Base-by-base conservation (phyloP, 2,888 invertebrate genomes). In the Chrysodeixis includens region DNA sequence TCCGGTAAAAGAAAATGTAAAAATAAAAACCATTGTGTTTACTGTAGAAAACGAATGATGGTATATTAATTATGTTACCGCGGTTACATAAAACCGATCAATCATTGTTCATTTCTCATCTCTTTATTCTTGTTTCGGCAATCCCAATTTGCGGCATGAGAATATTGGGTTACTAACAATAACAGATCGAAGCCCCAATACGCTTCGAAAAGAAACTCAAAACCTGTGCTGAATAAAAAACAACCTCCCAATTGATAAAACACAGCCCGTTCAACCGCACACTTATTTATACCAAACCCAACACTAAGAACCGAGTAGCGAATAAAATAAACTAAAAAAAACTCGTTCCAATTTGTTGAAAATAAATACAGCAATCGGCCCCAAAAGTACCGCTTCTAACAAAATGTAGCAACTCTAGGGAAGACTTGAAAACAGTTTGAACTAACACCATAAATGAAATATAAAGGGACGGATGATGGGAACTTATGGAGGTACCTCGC, bases 401-500 rank as follows among this genome's bases (percentile, higher is more conserved):
- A 84, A 85, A 83, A 84, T 76, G 79, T 79, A 75, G 68, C 65
- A 78, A 71, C 73, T 74, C 67, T 59, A 40, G 75, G 72, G 68
- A 78, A 69, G 78, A 78, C 81, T 85, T 84, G 76, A 75, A 84
- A 83, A 85, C 83, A 82, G 82, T 85, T 85, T 81, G 73, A 66
- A 80, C 78, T 75, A 62, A 79, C 72, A 82, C 83, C 83, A 83
- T 86, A 83, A 86, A 85, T 83, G 83, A 84, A 82, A 85, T 84
- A 83, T 83, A 83, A 82, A 79, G 74, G 69, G 75, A 77, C 69
- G 66, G 61, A 55, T 77, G 72, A 79, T 80, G 77, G 69, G 72
- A 74, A 80, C 79, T 79, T 82, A 78, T 76, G 66, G 62, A 61
- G 56, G 62, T 66, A 65, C 40, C 58, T 54, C 44, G 56, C 57